Evolutionary conservation across 1,140 invertebrate species (phyloP).

Genomic region (Cheumatopsyche charites): DNA sequence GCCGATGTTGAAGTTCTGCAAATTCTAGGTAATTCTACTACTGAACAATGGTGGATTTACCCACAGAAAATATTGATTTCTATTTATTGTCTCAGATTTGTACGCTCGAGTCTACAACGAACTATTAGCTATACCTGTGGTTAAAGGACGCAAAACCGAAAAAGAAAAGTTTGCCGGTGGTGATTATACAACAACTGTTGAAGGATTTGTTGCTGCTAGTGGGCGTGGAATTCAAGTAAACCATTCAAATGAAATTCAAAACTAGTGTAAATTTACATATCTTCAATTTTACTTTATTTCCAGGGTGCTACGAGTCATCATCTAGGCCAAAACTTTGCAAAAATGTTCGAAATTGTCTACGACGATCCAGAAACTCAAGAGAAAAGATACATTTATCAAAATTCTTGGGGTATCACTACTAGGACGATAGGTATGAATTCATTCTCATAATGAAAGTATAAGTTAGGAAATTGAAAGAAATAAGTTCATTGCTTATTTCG

Average conservation of each 20-base stretch:
- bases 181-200: constrained; percentile 96
- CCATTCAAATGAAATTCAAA: not conserved
- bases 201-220: constrained; percentile 93
- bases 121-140: constrained; percentile 92
- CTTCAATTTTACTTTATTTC: constrained; percentile 23
- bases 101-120: constrained; percentile 92
- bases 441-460: constrained; percentile 31
- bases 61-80: not conserved
- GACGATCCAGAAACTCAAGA: constrained; percentile 92
- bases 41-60: constrained; percentile 16
- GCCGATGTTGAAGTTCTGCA: constrained; percentile 86
- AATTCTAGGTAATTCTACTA: constrained; percentile 76
- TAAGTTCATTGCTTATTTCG: too few relatives aligned
- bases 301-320: constrained; percentile 97
- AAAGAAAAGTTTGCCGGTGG: constrained; percentile 99
- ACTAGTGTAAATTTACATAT: not conserved
- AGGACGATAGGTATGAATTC: constrained; percentile 79
- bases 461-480: not conserved
- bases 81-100: constrained; percentile 65
- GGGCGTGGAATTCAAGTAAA: constrained; percentile 88
- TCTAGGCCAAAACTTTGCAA: constrained; percentile 98
- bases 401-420: constrained; percentile 98
- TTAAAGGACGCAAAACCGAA: constrained; percentile 95
- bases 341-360: constrained; percentile 98
- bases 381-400: constrained; percentile 93